These are phyloP conservation scores for Dryoscopus gambensis DNA, from an alignment of 2,113 vertebrate genomes.

Conservation along the genomic window DNA sequence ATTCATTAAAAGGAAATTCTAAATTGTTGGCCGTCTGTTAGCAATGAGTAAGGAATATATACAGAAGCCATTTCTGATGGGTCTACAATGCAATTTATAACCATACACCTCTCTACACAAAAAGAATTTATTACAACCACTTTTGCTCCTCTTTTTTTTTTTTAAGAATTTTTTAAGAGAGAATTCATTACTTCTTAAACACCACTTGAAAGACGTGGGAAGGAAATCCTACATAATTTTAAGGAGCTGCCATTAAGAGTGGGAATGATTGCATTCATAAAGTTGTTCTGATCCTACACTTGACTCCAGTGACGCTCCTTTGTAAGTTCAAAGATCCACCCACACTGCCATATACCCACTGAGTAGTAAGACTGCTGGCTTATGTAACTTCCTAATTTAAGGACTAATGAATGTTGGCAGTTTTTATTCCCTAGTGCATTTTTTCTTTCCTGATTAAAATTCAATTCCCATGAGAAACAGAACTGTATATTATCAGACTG, in stretches of 20 bases:
- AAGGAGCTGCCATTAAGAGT: neutral
- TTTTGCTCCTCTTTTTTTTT: neutral
- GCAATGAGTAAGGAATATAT: neutral
- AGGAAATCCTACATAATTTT: neutral
- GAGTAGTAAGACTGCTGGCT: neutral
- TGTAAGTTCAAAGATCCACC: neutral
- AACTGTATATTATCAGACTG: neutral
- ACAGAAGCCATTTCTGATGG: neutral
- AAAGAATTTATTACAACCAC: neutral
- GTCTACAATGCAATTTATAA: neutral
- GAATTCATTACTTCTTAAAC: neutral
- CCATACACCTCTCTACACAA: neutral
- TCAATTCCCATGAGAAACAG: neutral
- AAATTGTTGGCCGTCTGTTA: neutral
- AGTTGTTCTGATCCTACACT: neutral
- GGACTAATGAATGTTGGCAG: neutral
- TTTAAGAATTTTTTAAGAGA: neutral
- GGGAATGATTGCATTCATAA: neutral
- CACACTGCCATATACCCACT: accelerated
- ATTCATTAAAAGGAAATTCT: neutral
- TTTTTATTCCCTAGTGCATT: neutral
- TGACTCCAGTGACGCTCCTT: neutral
- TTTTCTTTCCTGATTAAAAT: neutral
- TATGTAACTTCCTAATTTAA: neutral
- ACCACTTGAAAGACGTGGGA: neutral